Percentiles rank a stretch among this genome's conserved stretches.
Evolutionary conservation across 2,888 invertebrate species (phyloP).

Genomic region (Drosophila borborema): DNA sequence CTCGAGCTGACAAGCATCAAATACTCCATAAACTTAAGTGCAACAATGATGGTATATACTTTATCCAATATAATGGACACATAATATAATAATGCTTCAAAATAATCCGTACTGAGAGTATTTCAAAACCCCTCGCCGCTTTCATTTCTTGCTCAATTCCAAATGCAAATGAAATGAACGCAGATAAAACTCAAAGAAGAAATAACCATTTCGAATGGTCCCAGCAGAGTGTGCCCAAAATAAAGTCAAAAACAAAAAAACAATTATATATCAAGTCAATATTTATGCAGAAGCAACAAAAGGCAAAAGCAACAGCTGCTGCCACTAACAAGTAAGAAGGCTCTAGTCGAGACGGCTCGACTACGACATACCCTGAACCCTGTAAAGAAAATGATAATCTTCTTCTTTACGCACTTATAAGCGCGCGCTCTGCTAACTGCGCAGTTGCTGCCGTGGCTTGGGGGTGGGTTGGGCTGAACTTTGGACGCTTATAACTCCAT

Average conservation of each 20-base stretch:
- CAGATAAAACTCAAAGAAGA: slow-evolving; percentile 7
- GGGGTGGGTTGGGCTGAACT: no score
- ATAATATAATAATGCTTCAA: background rate
- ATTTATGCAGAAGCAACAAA: slow-evolving; percentile 34
- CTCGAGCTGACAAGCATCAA: background rate
- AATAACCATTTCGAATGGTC: slow-evolving; percentile 33
- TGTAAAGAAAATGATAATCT: no score
- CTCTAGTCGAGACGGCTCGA: no score
- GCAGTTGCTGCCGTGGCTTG: no score
- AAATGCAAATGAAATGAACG: slow-evolving; percentile 3
- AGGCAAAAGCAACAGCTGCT: slow-evolving; percentile 25
- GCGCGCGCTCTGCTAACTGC: no score
- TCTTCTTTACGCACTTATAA: no score
- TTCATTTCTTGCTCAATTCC: slow-evolving; percentile 42
- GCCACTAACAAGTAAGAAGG: no score
- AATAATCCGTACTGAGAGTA: background rate
- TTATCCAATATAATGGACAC: background rate
- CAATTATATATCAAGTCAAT: slow-evolving; percentile 39
- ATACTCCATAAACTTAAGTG: slow-evolving; percentile 15
- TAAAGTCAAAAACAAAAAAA: slow-evolving; percentile 25
- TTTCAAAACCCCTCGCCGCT: slow-evolving; percentile 23
- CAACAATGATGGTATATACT: background rate
- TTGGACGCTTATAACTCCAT: no score
- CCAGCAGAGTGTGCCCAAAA: slow-evolving; percentile 31
- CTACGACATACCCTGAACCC: no score